Percentiles rank a stretch among this genome's conserved stretches.
These are phyloP conservation scores for Sula dactylatra DNA, from an alignment of 2,113 vertebrate genomes.

Conservation along the genomic window DNA sequence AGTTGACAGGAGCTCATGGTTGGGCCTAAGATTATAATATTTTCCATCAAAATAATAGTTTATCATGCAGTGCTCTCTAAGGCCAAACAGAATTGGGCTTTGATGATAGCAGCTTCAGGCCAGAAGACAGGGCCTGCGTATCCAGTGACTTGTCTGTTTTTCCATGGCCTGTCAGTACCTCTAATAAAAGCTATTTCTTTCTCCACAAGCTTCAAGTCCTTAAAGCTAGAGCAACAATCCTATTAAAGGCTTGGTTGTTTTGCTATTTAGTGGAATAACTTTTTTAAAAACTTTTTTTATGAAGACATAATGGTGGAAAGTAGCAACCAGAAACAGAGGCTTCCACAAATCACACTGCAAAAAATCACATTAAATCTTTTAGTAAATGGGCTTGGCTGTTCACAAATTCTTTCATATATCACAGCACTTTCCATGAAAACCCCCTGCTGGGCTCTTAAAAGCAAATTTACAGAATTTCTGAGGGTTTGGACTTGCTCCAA, in stretches of 20 bases:
- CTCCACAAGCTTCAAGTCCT: not conserved
- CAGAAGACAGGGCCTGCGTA: not conserved
- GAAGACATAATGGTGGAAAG: not conserved
- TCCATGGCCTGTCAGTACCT: not conserved
- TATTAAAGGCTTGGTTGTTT: not conserved
- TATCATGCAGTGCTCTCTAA: not conserved
- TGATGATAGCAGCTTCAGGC: not conserved
- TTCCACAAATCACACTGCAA: not conserved
- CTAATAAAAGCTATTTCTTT: not conserved
- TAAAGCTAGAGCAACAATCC: not conserved
- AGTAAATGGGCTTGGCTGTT: conserved; percentile 11
- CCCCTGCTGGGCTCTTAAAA: conserved; percentile 58
- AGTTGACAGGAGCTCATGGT: not conserved
- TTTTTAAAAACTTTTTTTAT: not conserved
- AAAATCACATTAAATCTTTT: not conserved
- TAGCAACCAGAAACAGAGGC: not conserved
- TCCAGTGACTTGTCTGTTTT: not conserved
- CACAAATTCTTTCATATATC: not conserved
- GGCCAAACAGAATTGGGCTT: not conserved
- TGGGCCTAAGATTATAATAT: not conserved
- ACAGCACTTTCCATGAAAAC: not conserved
- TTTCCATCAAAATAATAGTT: not conserved
- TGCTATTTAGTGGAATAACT: not conserved
- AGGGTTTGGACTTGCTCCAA: conserved; percentile 64
- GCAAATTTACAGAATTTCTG: conserved; percentile 60